Conservation (phyloP, 2,888 invertebrate species). For the Sabatieria punctata region DNA sequence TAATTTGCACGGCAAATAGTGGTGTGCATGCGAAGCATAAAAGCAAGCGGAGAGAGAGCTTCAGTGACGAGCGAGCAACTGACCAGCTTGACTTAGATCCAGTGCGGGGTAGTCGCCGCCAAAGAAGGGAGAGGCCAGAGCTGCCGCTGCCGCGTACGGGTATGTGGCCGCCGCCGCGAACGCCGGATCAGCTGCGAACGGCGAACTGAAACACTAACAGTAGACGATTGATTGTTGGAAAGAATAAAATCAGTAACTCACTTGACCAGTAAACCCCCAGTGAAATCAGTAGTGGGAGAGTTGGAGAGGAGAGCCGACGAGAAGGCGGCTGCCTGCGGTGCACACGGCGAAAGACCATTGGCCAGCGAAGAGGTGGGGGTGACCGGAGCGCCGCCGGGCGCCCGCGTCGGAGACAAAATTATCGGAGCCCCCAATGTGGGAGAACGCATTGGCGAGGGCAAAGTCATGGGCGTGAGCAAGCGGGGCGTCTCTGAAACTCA, state of each 20-base stretch:
- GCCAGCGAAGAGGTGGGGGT: neutral
- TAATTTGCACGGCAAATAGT: too few relatives aligned
- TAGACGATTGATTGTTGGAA: too few relatives aligned
- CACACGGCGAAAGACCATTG: too few relatives aligned
- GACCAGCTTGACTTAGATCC: constrained; percentile 7
- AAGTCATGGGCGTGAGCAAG: constrained; percentile 9
- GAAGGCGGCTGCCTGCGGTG: neutral
- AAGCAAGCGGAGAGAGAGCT: too few relatives aligned
- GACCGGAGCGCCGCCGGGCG: neutral
- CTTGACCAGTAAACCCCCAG: neutral
- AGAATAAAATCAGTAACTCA: too few relatives aligned
- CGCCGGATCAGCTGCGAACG: neutral
- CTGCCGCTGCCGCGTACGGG: neutral
- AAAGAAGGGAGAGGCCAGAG: constrained; percentile 1
- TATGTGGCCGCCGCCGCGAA: neutral
- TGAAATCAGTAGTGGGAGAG: neutral
- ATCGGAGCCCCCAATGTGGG: constrained; percentile 10
- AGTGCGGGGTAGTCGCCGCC: constrained; percentile 5
- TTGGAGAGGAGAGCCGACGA: neutral
- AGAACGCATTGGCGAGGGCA: constrained; percentile 6
- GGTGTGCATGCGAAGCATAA: too few relatives aligned
- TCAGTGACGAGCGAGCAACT: neutral
- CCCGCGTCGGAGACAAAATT: constrained; percentile 8
- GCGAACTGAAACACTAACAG: neutral
- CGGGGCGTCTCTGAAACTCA: constrained; percentile 4